phyloP scores from a whole-genome alignment of 2,113 vertebrate species.

The Nettapus auritus region DNA sequence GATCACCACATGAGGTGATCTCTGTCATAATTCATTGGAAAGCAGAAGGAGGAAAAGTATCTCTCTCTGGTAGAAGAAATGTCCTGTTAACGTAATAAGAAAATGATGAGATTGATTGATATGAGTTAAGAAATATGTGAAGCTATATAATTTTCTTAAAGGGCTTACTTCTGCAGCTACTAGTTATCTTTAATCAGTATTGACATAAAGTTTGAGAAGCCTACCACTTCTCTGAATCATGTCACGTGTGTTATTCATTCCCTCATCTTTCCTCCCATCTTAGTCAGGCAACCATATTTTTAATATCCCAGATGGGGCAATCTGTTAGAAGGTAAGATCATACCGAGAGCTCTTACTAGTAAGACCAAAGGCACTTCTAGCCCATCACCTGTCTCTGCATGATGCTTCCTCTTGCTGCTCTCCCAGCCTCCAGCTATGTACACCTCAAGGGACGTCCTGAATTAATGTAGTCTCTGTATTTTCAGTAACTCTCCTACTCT shows the following conservation, averaged over 20 bases:
- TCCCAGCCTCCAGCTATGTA: neutral
- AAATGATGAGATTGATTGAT: conserved; percentile 21
- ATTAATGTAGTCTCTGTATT: neutral
- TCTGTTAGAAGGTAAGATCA: neutral
- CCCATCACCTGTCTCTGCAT: neutral
- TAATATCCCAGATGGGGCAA: neutral
- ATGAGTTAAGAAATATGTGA: conserved; percentile 1
- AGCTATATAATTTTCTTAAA: neutral
- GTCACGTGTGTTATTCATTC: neutral
- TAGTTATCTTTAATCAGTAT: neutral
- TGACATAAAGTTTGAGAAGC: neutral
- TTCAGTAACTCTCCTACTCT: neutral
- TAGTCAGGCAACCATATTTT: neutral
- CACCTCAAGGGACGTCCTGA: neutral
- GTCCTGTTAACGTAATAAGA: conserved; percentile 36
- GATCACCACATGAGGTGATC: conserved; percentile 20
- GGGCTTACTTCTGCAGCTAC: neutral
- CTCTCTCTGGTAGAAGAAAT: conserved; percentile 5
- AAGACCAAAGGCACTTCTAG: neutral
- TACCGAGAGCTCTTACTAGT: neutral
- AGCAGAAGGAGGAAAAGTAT: neutral
- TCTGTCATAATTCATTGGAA: conserved; percentile 32
- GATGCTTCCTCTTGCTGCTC: neutral
- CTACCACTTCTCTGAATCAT: neutral
- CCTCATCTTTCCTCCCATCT: neutral